Percentiles rank a stretch among this genome's conserved stretches.
Evolutionary conservation across 2,113 vertebrate species (phyloP).

Genomic region (Lepus timidus): DNA sequence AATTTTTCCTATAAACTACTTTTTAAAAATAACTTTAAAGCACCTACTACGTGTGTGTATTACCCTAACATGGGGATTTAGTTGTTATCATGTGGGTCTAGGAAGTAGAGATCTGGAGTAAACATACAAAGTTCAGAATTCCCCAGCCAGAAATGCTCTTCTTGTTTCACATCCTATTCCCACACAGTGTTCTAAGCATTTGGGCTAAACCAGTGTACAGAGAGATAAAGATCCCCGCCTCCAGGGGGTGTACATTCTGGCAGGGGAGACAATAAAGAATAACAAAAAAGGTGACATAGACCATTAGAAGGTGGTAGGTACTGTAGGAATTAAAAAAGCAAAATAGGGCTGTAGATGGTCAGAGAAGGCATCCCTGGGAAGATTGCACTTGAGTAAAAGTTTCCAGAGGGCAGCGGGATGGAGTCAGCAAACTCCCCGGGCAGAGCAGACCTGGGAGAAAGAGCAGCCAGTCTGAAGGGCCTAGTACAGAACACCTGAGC

Average conservation of each 20-base stretch:
- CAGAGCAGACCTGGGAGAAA: not conserved
- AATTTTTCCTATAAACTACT: not conserved
- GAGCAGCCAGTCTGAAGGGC: not conserved
- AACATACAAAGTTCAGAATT: not conserved
- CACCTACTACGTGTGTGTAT: not conserved
- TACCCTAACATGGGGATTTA: not conserved
- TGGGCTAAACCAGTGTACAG: not conserved
- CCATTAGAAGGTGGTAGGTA: not conserved
- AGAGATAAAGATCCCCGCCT: not conserved
- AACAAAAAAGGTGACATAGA: not conserved
- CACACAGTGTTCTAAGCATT: not conserved
- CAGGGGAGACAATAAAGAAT: not conserved
- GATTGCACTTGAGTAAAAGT: not conserved
- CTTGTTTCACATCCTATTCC: not conserved
- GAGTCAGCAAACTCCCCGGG: accelerated
- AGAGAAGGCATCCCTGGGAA: not conserved
- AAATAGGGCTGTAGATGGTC: not conserved
- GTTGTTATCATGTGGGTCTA: too few relatives aligned
- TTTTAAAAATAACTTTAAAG: not conserved
- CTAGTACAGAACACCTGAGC: not conserved
- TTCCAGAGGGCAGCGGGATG: not conserved
- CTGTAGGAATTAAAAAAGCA: not conserved
- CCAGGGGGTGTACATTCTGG: not conserved
- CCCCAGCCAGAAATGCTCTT: not conserved
- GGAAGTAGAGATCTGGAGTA: not conserved